Conservation (phyloP, 2,888 invertebrate species). For the Tanytarsus gracilentus region DNA sequence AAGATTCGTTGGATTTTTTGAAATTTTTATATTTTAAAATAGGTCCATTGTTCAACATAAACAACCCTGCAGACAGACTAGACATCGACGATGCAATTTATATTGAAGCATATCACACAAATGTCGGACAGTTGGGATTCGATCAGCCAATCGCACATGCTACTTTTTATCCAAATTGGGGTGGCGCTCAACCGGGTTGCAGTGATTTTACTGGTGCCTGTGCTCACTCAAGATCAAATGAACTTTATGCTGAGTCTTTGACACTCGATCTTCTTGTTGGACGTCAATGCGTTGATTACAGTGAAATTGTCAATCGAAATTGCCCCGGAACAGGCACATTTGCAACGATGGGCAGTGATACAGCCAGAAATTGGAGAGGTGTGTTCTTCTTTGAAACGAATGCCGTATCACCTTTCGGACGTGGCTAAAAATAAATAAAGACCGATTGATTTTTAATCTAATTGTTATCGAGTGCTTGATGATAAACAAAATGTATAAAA, state of each 20-base stretch:
- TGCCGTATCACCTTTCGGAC: background rate
- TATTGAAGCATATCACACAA: conserved; percentile 40
- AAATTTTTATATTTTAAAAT: background rate
- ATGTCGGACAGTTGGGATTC: conserved; percentile 37
- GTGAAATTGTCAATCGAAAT: background rate
- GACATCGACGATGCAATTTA: conserved; percentile 37
- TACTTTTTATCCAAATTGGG: conserved; percentile 48
- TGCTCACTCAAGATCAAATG: conserved; percentile 42
- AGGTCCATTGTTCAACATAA: conserved; percentile 31
- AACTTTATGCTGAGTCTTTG: conserved; percentile 43
- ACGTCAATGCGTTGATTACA: background rate
- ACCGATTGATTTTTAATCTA: too few relatives aligned
- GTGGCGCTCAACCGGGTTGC: conserved; percentile 48
- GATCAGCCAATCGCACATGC: conserved; percentile 40
- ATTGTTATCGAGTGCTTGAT: too few relatives aligned
- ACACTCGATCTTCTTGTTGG: background rate
- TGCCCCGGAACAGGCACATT: background rate
- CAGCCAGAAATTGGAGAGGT: background rate
- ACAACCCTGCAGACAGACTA: conserved; percentile 34
- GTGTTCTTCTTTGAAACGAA: background rate
- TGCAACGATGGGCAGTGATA: background rate
- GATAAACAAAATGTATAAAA: too few relatives aligned
- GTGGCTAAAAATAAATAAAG: background rate
- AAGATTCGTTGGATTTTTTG: background rate
- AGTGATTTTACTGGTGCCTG: conserved; percentile 42